A percentile compares a stretch with the other conserved stretches of the same genome.
These are phyloP conservation scores for Petrophora chlorosata DNA, from an alignment of 2,888 invertebrate genomes.

Conservation along the genomic window DNA sequence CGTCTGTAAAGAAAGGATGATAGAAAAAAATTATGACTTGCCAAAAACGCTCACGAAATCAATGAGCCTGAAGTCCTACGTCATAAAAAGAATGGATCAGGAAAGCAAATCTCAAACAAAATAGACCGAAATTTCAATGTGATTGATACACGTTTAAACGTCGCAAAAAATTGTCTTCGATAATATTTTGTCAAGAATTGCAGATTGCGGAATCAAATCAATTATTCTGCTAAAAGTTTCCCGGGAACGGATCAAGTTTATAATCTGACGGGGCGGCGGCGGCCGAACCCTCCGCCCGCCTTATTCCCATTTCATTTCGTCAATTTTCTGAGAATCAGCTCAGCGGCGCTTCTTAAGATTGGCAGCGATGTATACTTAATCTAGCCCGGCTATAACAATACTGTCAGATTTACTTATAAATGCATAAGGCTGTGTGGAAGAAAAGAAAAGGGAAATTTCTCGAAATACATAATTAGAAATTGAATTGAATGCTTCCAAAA, in stretches of 20 bases:
- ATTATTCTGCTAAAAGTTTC: conserved; percentile 24
- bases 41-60: background rate
- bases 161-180: conserved; percentile 15
- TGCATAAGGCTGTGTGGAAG: no score
- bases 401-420: no score
- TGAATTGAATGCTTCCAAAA: no score
- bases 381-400: no score
- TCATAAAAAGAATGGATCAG: conserved; percentile 8
- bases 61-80: background rate
- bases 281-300: background rate
- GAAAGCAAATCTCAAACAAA: conserved; percentile 3
- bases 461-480: no score
- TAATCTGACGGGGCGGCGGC: conserved; percentile 13
- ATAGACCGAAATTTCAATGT: conserved; percentile 11
- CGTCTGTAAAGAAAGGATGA: no score
- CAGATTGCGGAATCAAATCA: conserved; percentile 21
- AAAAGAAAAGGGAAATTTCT: no score
- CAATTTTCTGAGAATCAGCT: conserved; percentile 1
- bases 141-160: conserved; percentile 2
- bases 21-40: no score
- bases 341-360: no score
- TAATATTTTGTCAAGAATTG: conserved; percentile 15
- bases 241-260: conserved; percentile 14
- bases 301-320: conserved; percentile 15
- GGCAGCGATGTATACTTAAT: no score